phyloP scores from a whole-genome alignment of 37 sponge, comb jelly and placozoan genomes.

The Ephydatia muelleri region DNA sequence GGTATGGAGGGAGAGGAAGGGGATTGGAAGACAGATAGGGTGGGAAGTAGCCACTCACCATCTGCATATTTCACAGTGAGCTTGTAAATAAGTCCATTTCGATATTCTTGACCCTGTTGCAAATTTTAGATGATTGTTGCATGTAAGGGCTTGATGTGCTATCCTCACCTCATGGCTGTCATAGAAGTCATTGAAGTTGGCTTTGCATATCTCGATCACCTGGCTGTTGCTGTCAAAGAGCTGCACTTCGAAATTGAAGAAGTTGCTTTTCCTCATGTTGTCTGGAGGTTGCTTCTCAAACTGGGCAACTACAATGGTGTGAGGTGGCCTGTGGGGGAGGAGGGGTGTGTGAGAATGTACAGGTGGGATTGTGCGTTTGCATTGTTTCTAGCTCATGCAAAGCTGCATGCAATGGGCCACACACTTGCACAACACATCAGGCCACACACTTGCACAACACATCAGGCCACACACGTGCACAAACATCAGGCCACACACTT shows the following conservation, averaged over 20 bases:
- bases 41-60: slow-evolving; percentile 33
- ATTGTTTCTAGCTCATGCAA: too few relatives aligned
- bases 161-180: slow-evolving; percentile 64
- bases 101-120: slow-evolving; percentile 67
- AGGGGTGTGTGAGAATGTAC: too few relatives aligned
- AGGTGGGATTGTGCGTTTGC: neutral
- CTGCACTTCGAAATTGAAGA: slow-evolving; percentile 84
- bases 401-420: slow-evolving; percentile 1
- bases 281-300: slow-evolving; percentile 96
- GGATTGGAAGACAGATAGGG: neutral
- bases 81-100: slow-evolving; percentile 86
- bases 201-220: slow-evolving; percentile 68
- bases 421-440: too few relatives aligned
- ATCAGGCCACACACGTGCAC: too few relatives aligned
- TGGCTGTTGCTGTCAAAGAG: slow-evolving; percentile 64
- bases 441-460: too few relatives aligned
- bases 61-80: slow-evolving; percentile 59
- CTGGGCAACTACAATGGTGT: slow-evolving; percentile 35
- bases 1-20: neutral
- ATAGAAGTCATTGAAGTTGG: slow-evolving; percentile 84
- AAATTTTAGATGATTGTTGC: neutral
- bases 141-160: neutral
- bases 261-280: slow-evolving; percentile 95
- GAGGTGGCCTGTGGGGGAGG: slow-evolving; percentile 18
- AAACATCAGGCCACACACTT: too few relatives aligned